phyloP scores from a whole-genome alignment of 2,113 vertebrate genomes.

The Xiphophorus couchianus region DNA sequence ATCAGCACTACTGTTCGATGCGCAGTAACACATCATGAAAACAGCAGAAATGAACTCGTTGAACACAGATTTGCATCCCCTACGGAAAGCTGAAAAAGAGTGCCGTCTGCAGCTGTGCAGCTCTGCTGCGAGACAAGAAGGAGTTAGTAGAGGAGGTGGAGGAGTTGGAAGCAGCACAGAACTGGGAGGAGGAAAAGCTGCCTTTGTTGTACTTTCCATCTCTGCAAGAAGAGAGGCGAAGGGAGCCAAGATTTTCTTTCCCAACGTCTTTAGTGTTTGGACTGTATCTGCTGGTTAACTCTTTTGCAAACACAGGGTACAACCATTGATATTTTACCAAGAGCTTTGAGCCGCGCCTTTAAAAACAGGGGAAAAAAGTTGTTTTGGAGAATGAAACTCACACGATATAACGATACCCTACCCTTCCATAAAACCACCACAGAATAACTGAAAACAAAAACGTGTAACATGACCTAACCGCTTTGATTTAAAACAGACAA shows the following conservation, averaged over 20 bases:
- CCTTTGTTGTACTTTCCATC: slow-evolving; percentile 23
- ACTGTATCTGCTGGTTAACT: neutral
- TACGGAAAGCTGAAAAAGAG: neutral
- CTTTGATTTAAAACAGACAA: neutral
- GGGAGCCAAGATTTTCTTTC: slow-evolving; percentile 1
- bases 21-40: neutral
- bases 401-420: neutral
- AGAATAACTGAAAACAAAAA: neutral
- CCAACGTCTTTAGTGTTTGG: neutral
- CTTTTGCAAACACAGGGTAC: neutral
- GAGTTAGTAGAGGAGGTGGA: slow-evolving; percentile 19
- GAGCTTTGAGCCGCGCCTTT: neutral
- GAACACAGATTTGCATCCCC: neutral
- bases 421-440: neutral
- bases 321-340: neutral
- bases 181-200: slow-evolving; percentile 20
- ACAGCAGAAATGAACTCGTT: neutral
- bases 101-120: slow-evolving; percentile 11
- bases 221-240: slow-evolving; percentile 13
- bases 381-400: neutral
- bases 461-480: neutral
- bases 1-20: neutral
- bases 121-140: slow-evolving; percentile 9
- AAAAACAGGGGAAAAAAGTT: neutral
- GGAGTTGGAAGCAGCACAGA: slow-evolving; percentile 9